Evolutionary conservation across 2,113 vertebrate species (phyloP), one percentile per base, ranked within the genome.

Genomic region (Hystrix cristata): DNA sequence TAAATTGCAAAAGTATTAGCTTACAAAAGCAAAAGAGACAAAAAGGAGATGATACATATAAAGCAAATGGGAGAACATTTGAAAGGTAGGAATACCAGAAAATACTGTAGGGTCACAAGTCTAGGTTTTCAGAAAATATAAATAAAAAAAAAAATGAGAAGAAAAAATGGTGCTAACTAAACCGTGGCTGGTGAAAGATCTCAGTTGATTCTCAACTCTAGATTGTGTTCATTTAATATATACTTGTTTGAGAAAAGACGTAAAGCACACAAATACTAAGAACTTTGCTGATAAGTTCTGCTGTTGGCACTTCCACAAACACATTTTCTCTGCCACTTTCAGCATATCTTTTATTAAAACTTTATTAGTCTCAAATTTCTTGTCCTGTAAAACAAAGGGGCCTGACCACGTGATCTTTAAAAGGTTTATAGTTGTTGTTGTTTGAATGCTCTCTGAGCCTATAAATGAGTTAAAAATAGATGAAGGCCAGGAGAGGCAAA

Each of bases 391-490:
- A 79, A 87, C 62, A 53, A 84, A 65, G 9, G 29, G 23, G 18
- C 21, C 67, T 96, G 90, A 67, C 53, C 51, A 43, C 11, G 82
- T 31, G n/a, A 78, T 90, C n/a, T 86, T 90, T 87, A 87, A 94
- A 48, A 94, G 86, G n/a, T 46, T 34, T 81, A 21, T 55, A 51
- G 19, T 53, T 91, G 13, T 25, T 78, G 15, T 69, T 81, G 19
- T 74, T 91, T 84, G 15, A 84, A 91, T 16, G 86, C 57, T 72
- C 65, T 94, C 43, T 95, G 67, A 55, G 12, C 91, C 82, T 92
- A 69, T 64, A 84, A 93, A 94, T 87, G 19, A 88, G 53, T 93
- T 93, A 55, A 81, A 94, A 94, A 84, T 76, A 82, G 19, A 65
- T 71, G 95, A 74, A 29, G 8, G 10, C 29, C 65, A 87, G n/a